A percentile compares a stretch with the other conserved stretches of the same genome.
Evolutionary conservation across 1,140 invertebrate species (phyloP).

Genomic region (Micrasema longulum): DNA sequence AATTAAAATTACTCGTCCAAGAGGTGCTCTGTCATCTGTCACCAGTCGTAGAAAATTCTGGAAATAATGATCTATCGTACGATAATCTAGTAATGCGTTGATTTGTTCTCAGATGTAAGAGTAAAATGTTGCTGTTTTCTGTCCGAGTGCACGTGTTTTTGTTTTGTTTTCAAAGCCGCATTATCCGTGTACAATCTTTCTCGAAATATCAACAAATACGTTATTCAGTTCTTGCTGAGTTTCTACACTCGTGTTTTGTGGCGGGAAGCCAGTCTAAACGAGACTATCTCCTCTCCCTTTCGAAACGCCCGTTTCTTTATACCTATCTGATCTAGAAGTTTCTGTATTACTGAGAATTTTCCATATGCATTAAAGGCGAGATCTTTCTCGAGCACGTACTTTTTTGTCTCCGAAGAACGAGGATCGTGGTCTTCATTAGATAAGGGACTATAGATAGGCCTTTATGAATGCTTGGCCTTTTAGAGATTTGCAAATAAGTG

Average conservation of each 20-base stretch:
- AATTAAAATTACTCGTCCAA: too few species aligned
- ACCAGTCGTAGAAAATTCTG: not conserved
- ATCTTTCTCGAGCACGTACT: conserved; percentile 8
- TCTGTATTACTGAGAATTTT: conserved; percentile 19
- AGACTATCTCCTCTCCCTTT: conserved; percentile 32
- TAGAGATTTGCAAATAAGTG: conserved; percentile 9
- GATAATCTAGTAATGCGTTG: too few species aligned
- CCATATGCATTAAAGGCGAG: conserved; percentile 24
- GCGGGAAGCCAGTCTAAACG: conserved; percentile 6
- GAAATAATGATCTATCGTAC: too few species aligned
- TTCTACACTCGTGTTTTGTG: not conserved
- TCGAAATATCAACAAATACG: not conserved
- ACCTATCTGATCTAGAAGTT: conserved; percentile 17
- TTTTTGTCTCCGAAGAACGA: conserved; percentile 11
- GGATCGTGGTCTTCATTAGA: conserved; percentile 15
- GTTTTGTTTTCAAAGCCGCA: too few species aligned
- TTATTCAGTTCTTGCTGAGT: conserved; percentile 1
- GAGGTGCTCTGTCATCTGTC: conserved; percentile 1
- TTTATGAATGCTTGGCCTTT: not conserved
- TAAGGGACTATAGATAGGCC: not conserved
- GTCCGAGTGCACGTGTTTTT: too few species aligned
- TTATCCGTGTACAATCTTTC: not conserved
- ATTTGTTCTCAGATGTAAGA: too few species aligned
- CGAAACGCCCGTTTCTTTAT: conserved; percentile 10
- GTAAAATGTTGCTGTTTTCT: too few species aligned